phyloP scores from a whole-genome alignment of 2,888 invertebrate genomes.

The Rhingia campestris region DNA sequence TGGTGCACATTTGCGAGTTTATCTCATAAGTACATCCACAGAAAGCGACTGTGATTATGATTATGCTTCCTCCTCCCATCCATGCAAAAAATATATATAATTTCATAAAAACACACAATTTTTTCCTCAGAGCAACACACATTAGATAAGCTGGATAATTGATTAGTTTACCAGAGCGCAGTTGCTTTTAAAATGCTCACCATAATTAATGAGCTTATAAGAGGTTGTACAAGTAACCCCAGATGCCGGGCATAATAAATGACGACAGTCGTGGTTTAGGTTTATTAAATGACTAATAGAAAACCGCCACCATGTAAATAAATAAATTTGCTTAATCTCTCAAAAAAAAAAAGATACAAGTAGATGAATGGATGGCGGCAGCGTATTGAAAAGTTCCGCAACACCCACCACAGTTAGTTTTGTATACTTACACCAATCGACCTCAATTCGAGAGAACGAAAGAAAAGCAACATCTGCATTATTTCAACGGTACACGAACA shows the following conservation, averaged over 20 bases:
- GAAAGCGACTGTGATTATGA: no score
- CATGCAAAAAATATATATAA: no score
- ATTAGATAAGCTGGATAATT: slow-evolving; percentile 21
- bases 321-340: not conserved
- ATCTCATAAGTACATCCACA: no score
- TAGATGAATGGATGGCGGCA: not conserved
- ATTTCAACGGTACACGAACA: not conserved
- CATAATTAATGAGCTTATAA: slow-evolving; percentile 20
- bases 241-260: slow-evolving; percentile 15
- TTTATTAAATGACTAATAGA: slow-evolving; percentile 1
- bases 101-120: no score
- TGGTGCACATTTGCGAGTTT: no score
- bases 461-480: not conserved
- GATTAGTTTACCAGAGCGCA: slow-evolving; percentile 18
- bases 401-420: not conserved
- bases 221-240: not conserved
- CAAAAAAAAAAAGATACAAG: not conserved
- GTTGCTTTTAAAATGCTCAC: slow-evolving; percentile 12
- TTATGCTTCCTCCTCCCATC: no score
- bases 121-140: not conserved
- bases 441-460: not conserved
- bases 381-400: not conserved
- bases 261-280: not conserved
- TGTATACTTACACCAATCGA: slow-evolving; percentile 6
- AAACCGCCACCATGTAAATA: not conserved